Conservation (phyloP, 2,888 invertebrate genomes). For the Ormyrus nitidulus region DNA sequence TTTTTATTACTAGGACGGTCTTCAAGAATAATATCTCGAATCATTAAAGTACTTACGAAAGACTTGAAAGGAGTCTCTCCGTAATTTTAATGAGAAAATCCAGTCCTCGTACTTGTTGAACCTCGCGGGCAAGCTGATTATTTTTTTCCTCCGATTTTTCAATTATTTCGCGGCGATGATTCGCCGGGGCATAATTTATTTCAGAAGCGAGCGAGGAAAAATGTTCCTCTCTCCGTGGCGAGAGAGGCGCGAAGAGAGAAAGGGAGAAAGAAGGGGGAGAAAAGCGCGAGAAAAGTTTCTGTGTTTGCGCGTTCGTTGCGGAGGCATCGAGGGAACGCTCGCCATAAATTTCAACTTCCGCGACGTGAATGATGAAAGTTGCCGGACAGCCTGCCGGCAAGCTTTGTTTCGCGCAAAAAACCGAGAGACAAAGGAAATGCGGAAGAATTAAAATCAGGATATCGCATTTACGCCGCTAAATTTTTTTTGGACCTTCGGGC, state of each 20-base stretch:
- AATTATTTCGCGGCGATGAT: slow-evolving; percentile 14
- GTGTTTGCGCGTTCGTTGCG: not conserved
- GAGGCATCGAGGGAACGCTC: not conserved
- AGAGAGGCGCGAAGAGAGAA: not conserved
- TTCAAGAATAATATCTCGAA: too few species aligned
- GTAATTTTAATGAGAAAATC: not conserved
- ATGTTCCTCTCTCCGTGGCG: not conserved
- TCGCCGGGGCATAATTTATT: slow-evolving; percentile 20
- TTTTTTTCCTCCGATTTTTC: slow-evolving; percentile 32
- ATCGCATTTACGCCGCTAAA: too few species aligned
- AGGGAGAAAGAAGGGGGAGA: too few species aligned
- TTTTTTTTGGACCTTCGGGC: too few species aligned
- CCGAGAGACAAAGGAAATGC: not conserved
- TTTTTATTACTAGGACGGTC: too few species aligned
- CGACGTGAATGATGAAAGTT: slow-evolving; percentile 39
- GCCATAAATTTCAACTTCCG: slow-evolving; percentile 38
- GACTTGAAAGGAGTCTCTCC: too few species aligned
- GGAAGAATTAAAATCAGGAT: slow-evolving; percentile 14
- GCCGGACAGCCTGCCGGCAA: not conserved
- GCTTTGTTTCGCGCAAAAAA: not conserved
- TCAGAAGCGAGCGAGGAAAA: not conserved
- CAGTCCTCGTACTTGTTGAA: not conserved
- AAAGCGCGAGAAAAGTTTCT: slow-evolving; percentile 8
- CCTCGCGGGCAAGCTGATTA: not conserved
- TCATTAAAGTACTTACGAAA: too few species aligned